Evolutionary conservation across 2,888 invertebrate genomes (phyloP), one percentile per base, ranked within the genome.

Genomic region (Lycophotia porphyrea): DNA sequence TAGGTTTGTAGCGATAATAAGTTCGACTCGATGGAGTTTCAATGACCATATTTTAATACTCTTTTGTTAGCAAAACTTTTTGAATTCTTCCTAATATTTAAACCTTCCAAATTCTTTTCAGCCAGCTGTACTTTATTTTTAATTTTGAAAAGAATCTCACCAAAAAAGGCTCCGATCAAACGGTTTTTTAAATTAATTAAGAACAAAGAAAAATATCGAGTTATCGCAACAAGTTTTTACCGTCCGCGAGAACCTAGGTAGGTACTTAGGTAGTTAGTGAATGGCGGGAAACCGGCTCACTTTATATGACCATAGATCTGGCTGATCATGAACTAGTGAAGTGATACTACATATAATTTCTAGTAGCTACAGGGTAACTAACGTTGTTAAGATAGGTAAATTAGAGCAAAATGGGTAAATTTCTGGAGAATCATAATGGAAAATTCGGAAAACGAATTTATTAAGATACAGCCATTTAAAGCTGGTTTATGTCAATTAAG

Each of bases 1-100:
- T 90, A 90, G 81, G 81, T 84, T 86, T 86, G 73, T 81, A 79
- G 72, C 88, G 86, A 88, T 87, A 87, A 87, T 85, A 86, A 82
- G 72, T 78, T 71, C 74, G 76, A 83, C 76, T 86, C 88, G 71
- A 76, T 80, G 76, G 73, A 80, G 81, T 87, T 86, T 85, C 78
- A 78, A 87, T 76, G 71, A 76, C 74, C 64, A 78, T 71, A 70
- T 73, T 60, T 52, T 74, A 78, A 21, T 76, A 76, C 52, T 61
- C 18, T 49, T 64, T 27, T 34, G n/a, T 15, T 42, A 55, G 15
- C 42, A 47, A 44, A 65, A 55, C 8, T 42, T 52, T 58, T 49
- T 47, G 0, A n/a, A 49, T n/a, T 47, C 3, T 24, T 7, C 7
- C 5, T 27, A 18, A n/a, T 24, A 21, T 36, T 74, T 1, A 15